Evolutionary conservation across 2,888 invertebrate genomes (phyloP), one percentile per base, ranked within the genome.

Genomic region (Scotopteryx bipunctaria): DNA sequence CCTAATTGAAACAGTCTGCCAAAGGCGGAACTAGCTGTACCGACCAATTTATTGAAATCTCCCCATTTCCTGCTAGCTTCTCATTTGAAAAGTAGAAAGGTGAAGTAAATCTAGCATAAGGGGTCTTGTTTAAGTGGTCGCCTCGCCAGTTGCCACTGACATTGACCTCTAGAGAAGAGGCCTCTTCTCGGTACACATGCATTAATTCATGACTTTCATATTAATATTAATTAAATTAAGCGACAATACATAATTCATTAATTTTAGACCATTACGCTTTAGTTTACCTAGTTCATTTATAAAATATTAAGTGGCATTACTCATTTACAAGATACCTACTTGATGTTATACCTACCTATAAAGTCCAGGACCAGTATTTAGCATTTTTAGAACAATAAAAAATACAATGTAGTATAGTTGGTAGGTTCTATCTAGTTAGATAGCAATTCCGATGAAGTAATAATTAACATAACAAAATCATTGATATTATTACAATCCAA

Each of bases 161-260:
- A 86, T 85, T 87, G 86, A 86, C 86, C 86, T 78, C 83, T 76
- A 73, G 71, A 72, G 68, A 78, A 77, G 76, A 79, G 79, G 79
- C 78, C 76, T 82, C 82, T 67, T 79, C 80, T 82, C 73, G 61
- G 67, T 41, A 41, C 23, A 8, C 19, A 71, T 60, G 55, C 64
- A 81, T 84, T 13, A 41, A 83, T 84, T 84, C 81, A 83, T 75
- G 76, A 67, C 66, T 63, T 70, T 76, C 72, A 81, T 85, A 76
- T 83, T 66, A 81, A 85, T 83, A 79, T 77, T 79, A 78, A 82
- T 78, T 73, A 73, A 70, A 65, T 66, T 59, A 72, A 71, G 73
- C 71, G 71, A 67, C 64, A 71, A 11, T 35, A 3, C 8, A 32
- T 27, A 19, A 25, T 25, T 19, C 13, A 13, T 40, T 31, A 23